Evolutionary conservation across 2,888 invertebrate genomes (phyloP).

Genomic region (Ellobium chinense): DNA sequence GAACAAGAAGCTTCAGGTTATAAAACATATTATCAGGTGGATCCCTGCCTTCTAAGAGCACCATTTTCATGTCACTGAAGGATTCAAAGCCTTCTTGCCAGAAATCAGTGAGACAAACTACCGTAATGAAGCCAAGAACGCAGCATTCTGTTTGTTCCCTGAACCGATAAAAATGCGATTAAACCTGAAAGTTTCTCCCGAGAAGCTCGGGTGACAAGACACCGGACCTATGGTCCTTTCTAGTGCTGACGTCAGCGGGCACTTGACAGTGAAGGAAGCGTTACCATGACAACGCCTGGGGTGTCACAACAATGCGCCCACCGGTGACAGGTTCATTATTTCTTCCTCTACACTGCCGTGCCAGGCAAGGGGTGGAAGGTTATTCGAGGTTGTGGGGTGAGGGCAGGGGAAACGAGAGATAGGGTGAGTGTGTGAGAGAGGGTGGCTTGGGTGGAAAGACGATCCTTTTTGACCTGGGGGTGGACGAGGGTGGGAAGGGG

Average conservation of each 20-base stretch:
- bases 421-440: background rate
- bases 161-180: background rate
- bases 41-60: too few relatives aligned
- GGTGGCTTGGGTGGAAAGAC: background rate
- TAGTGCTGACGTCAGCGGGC: background rate
- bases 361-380: too few relatives aligned
- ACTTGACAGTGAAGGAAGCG: background rate
- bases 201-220: background rate
- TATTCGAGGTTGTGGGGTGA: too few relatives aligned
- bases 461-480: too few relatives aligned
- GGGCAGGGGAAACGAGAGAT: background rate
- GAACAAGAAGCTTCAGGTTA: too few relatives aligned
- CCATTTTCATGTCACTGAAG: too few relatives aligned
- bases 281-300: constrained; percentile 9
- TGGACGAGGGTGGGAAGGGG: too few relatives aligned
- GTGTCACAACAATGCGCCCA: background rate
- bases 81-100: too few relatives aligned
- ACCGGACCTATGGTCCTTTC: background rate
- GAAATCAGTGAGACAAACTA: too few relatives aligned
- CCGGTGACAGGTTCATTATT: constrained; percentile 4
- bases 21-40: too few relatives aligned
- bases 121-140: too few relatives aligned
- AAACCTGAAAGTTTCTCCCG: background rate
- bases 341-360: background rate
- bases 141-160: background rate